Conservation (phyloP, 2,888 invertebrate species). For the Ormyrus thymus region DNA sequence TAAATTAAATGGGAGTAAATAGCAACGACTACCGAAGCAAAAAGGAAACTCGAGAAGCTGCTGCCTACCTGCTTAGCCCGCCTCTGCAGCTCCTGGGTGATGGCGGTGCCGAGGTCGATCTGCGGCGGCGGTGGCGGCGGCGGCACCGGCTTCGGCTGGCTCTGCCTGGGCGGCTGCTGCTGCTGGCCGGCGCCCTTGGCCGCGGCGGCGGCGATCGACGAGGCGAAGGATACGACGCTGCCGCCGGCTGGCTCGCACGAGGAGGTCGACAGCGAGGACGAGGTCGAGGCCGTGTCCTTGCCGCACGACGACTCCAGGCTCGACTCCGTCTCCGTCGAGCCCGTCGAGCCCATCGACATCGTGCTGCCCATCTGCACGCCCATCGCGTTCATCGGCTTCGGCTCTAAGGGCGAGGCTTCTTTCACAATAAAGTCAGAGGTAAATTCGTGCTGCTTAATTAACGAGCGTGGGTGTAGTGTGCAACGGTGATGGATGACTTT, state of each 20-base stretch:
- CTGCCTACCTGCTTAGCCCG: conserved; percentile 79
- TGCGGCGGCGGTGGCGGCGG: conserved; percentile 65
- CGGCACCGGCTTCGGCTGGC: conserved; percentile 28
- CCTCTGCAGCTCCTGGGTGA: conserved; percentile 82
- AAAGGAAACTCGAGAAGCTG: too few species aligned
- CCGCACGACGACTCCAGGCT: conserved; percentile 72
- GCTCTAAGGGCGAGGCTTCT: conserved; percentile 58
- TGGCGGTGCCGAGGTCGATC: conserved; percentile 81
- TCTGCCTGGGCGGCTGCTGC: not conserved
- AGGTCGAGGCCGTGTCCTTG: conserved; percentile 71
- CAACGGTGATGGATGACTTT: too few species aligned
- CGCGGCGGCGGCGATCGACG: conserved; percentile 57
- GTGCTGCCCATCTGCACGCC: conserved; percentile 74
- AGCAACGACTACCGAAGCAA: too few species aligned
- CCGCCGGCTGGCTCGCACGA: conserved; percentile 68
- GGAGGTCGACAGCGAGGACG: conserved; percentile 70
- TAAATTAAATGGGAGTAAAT: too few species aligned
- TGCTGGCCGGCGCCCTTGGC: conserved; percentile 10
- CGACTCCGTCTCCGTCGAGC: conserved; percentile 73
- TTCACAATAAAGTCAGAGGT: too few species aligned
- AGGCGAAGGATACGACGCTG: conserved; percentile 63
- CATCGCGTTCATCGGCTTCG: conserved; percentile 73
- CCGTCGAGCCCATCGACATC: conserved; percentile 73
- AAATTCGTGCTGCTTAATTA: too few species aligned
- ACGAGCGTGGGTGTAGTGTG: too few species aligned